These are phyloP conservation scores for Patagioenas fasciata DNA, from an alignment of 2,113 vertebrate species.

Conservation along the genomic window DNA sequence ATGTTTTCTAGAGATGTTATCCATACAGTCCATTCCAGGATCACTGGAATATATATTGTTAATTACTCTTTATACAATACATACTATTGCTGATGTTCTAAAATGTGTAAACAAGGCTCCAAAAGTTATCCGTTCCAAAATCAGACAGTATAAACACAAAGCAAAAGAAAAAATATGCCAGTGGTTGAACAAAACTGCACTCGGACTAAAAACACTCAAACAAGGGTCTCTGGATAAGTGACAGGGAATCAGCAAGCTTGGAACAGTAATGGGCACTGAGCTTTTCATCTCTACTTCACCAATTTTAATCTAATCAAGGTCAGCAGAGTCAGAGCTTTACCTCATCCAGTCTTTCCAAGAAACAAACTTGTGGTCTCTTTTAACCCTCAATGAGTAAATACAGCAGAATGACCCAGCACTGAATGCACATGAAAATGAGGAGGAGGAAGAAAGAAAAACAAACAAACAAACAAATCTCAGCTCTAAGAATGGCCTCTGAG, in stretches of 20 bases:
- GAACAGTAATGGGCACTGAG: neutral
- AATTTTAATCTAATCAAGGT: neutral
- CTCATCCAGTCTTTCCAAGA: neutral
- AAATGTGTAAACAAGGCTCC: neutral
- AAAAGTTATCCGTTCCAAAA: neutral
- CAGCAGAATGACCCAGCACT: neutral
- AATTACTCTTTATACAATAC: neutral
- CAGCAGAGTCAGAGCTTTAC: neutral
- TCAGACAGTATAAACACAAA: neutral
- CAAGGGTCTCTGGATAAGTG: neutral
- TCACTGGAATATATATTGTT: neutral
- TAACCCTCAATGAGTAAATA: neutral
- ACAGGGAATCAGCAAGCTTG: neutral
- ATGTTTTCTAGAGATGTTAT: neutral
- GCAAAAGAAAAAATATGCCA: neutral
- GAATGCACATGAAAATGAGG: neutral
- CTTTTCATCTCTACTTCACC: neutral
- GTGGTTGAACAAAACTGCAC: neutral
- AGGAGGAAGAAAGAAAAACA: no score
- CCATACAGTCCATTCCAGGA: neutral
- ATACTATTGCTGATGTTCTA: neutral
- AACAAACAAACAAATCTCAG: neutral
- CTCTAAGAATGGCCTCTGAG: neutral
- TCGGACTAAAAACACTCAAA: neutral
- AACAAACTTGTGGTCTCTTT: neutral